Evolutionary conservation across 1,140 invertebrate genomes (phyloP).

Genomic region (Drosophila tropicalis): DNA sequence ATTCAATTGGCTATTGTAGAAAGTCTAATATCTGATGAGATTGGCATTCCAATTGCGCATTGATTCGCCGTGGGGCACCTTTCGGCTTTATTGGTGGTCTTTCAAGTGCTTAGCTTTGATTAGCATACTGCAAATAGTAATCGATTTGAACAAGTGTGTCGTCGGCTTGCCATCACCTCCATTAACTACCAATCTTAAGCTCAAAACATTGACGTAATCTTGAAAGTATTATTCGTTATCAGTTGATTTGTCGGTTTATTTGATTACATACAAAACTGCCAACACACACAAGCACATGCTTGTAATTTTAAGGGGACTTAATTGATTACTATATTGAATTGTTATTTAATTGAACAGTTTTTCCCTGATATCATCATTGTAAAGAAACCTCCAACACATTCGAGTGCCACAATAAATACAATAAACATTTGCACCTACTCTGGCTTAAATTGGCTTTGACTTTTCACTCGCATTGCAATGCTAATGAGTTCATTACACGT

Average conservation of each 20-base stretch:
- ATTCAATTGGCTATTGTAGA: constrained; percentile 25
- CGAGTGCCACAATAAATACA: constrained; percentile 29
- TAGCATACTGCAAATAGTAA: constrained; percentile 13
- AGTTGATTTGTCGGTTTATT: constrained; percentile 22
- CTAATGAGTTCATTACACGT: constrained; percentile 7
- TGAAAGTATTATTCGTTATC: constrained; percentile 1
- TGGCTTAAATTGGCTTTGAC: neutral
- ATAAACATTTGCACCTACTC: constrained; percentile 20
- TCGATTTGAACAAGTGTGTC: neutral
- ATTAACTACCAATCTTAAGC: neutral
- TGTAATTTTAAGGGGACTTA: constrained; percentile 30
- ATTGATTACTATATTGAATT: constrained; percentile 37
- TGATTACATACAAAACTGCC: neutral
- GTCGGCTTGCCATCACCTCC: neutral
- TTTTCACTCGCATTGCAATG: neutral
- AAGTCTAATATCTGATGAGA: constrained; percentile 14
- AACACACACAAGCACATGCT: constrained; percentile 32
- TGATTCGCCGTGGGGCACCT: constrained; percentile 4
- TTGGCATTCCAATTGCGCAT: constrained; percentile 22
- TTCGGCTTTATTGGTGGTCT: constrained; percentile 11
- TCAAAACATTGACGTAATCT: neutral
- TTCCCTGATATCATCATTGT: neutral
- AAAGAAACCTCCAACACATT: neutral
- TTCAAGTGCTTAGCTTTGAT: constrained; percentile 4
- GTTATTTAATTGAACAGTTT: constrained; percentile 40